Conservation (phyloP, 2,888 invertebrate genomes). For the Lasioglossum vierecki region DNA sequence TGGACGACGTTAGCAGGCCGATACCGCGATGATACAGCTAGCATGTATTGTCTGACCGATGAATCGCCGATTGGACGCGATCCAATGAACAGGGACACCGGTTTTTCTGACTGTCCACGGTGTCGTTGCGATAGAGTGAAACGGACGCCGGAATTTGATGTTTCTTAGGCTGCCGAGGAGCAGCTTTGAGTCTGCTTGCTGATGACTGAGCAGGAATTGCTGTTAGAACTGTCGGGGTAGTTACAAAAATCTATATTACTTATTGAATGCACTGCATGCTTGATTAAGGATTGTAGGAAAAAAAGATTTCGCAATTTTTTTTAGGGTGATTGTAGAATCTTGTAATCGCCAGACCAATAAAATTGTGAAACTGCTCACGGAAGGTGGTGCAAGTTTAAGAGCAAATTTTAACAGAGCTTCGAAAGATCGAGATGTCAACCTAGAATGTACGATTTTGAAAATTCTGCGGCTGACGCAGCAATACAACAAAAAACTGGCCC, state of each 20-base stretch:
- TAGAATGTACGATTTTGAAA: background rate
- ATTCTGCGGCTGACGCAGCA: background rate
- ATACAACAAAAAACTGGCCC: background rate
- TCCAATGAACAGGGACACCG: constrained; percentile 14
- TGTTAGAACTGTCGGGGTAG: background rate
- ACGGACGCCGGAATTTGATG: background rate
- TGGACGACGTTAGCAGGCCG: constrained; percentile 39
- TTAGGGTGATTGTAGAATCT: background rate
- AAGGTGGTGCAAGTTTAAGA: background rate
- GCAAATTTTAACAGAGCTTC: background rate
- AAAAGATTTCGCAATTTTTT: too few relatives aligned
- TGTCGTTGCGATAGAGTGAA: background rate
- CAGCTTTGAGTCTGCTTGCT: background rate
- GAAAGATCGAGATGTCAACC: background rate
- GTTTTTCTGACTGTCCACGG: constrained; percentile 7
- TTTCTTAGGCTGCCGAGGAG: background rate
- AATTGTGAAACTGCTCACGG: background rate
- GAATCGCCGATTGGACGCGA: constrained; percentile 29
- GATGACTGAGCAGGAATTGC: background rate
- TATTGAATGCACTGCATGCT: background rate
- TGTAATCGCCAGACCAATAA: background rate
- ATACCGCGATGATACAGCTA: constrained; percentile 31
- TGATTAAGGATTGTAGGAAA: too few relatives aligned
- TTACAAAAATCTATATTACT: background rate
- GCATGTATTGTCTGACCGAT: constrained; percentile 38